Conservation (phyloP, 2,888 invertebrate species). For the Meghimatium bilineatum region DNA sequence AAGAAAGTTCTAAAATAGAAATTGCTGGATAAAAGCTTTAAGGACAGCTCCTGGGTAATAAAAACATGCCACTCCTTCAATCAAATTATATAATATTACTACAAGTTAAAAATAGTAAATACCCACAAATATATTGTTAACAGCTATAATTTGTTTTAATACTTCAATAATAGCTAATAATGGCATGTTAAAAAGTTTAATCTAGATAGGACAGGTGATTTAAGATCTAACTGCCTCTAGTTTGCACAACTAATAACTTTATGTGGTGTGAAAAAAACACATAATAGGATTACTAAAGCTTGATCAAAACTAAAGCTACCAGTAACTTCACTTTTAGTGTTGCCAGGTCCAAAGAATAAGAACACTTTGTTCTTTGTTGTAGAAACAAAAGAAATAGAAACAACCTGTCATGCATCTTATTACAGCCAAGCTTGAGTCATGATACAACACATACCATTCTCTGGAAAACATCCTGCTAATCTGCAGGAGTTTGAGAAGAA, state of each 20-base stretch:
- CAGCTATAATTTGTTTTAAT: background rate
- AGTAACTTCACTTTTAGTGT: no score
- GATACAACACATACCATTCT: no score
- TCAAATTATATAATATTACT: background rate
- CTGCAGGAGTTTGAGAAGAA: no score
- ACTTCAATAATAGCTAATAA: background rate
- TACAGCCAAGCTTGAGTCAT: no score
- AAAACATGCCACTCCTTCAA: background rate
- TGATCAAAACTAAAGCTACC: background rate
- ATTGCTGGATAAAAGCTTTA: background rate
- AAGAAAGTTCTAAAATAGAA: conserved; percentile 22
- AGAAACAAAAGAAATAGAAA: no score
- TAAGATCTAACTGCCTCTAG: conserved; percentile 40
- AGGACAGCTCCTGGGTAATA: background rate
- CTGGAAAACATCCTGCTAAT: no score
- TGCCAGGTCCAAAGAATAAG: no score
- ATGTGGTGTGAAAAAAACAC: background rate
- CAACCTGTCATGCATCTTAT: no score
- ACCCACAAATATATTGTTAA: background rate
- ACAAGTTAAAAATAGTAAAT: no score
- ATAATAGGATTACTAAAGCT: background rate
- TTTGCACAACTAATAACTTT: background rate
- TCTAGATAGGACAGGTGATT: conserved; percentile 46
- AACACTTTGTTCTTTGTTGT: no score
- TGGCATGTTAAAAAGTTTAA: conserved; percentile 3